Evolutionary conservation across 2,113 vertebrate genomes (phyloP).

Genomic region (Anas platyrhynchos): DNA sequence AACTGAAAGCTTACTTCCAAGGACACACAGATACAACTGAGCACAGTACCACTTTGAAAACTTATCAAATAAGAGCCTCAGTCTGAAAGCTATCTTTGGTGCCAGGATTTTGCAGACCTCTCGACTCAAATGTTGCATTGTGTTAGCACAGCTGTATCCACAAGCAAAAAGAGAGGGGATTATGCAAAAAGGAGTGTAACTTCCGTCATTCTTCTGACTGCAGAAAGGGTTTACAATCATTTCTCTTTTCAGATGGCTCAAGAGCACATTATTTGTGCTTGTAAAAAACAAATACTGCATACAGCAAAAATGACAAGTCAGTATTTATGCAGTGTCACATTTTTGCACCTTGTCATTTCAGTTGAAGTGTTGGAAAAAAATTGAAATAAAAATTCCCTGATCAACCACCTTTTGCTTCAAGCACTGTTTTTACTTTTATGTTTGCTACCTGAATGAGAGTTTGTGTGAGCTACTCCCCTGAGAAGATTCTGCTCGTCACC

Average conservation of each 20-base stretch:
- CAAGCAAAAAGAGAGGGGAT: constrained; percentile 67
- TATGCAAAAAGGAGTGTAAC: constrained; percentile 67
- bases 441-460: background rate
- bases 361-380: background rate
- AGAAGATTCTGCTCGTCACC: background rate
- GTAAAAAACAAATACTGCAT: background rate
- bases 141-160: constrained; percentile 81
- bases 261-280: background rate
- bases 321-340: background rate
- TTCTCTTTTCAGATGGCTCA: background rate
- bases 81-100: constrained; percentile 65
- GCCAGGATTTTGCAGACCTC: constrained; percentile 75
- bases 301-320: background rate
- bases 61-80: constrained; percentile 62
- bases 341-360: background rate
- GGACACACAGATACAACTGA: constrained; percentile 63
- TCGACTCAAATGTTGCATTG: constrained; percentile 79
- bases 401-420: background rate
- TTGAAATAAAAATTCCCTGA: background rate
- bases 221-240: constrained; percentile 33
- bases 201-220: constrained; percentile 61
- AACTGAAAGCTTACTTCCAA: constrained; percentile 73
- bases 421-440: background rate
- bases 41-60: constrained; percentile 77
- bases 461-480: background rate